Conservation (phyloP, 2,888 invertebrate species). For the Coenonympha arcania region DNA sequence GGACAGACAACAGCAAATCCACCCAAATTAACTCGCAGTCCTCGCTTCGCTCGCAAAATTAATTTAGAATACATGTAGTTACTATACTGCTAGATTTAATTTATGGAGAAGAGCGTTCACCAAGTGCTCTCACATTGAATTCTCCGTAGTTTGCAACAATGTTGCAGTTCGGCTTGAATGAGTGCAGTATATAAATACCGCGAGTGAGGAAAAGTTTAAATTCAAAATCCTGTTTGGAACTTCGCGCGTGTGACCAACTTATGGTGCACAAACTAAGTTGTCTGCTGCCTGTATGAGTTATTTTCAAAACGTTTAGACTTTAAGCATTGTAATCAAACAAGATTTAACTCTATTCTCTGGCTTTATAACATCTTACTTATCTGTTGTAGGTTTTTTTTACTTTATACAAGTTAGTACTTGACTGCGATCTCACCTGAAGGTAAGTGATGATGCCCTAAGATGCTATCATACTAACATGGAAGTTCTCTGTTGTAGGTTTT, state of each 20-base stretch:
- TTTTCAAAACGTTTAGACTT: conserved; percentile 1
- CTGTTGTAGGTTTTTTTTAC: too few relatives aligned
- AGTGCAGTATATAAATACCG: conserved; percentile 14
- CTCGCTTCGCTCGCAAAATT: too few relatives aligned
- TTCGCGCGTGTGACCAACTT: conserved; percentile 26
- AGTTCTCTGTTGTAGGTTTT: too few relatives aligned
- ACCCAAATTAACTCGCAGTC: too few relatives aligned
- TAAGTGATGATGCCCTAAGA: too few relatives aligned
- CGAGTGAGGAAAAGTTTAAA: conserved; percentile 28
- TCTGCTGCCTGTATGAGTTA: conserved; percentile 12
- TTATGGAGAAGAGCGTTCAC: background rate
- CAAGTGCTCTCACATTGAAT: conserved; percentile 7
- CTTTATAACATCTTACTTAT: too few relatives aligned
- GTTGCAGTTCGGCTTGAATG: conserved; percentile 8
- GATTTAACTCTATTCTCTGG: too few relatives aligned
- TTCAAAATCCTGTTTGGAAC: conserved; percentile 31
- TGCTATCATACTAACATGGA: too few relatives aligned
- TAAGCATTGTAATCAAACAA: background rate
- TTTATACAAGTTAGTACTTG: too few relatives aligned
- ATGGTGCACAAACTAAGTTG: conserved; percentile 26
- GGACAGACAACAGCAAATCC: too few relatives aligned
- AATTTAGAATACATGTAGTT: background rate
- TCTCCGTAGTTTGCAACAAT: conserved; percentile 5
- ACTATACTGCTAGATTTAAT: background rate
- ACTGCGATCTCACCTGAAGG: too few relatives aligned